Evolutionary conservation across 2,888 invertebrate species (phyloP), one percentile per base, ranked within the genome.

Genomic region (Gryllus longicercus): DNA sequence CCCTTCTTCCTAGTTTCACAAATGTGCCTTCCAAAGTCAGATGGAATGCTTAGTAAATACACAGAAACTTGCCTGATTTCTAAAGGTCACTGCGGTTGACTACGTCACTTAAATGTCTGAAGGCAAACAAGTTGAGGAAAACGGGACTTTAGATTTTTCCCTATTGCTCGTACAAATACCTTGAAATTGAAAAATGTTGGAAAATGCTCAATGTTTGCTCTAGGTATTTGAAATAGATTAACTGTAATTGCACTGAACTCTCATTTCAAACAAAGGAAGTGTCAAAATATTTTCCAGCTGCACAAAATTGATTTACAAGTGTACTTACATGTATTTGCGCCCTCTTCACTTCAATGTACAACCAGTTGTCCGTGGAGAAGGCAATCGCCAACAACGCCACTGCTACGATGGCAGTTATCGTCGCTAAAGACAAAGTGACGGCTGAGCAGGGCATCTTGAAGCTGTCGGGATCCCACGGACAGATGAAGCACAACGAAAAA

Each of bases 321-420:
- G 14, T 75, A 79, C 79, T 80, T 91, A 96, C 96, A 94, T 95
- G 94, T 86, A 96, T 96, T 87, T 92, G 93, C 85, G 92, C 92
- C 86, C 96, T 92, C 88, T 94, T 94, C 84, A 98, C 97, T 90
- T 96, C 96, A 85, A 96, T 94, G 87, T 95, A 95, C 86, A 96
- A 91, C 98, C 98, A 98, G 91, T 97, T 97, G 90, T 98, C 97
- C 87, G 97, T 97, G 85, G 96, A 94, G 89, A 97, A 97, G 85
- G 97, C 96, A 88, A 98, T 96, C 86, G 96, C 93, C 88, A 98
- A 91, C 86, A 97, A 90, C 83, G 96, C 96, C 86, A 97, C 95
- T 85, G 97, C 96, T 87, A 97, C 93, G 88, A 98, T 96, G 87
- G 97, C 96, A 87, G 96, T 95, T 88, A 98, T 96, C 86, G 97